phyloP scores from a whole-genome alignment of 2,113 vertebrate species.

The Dromaius novaehollandiae region DNA sequence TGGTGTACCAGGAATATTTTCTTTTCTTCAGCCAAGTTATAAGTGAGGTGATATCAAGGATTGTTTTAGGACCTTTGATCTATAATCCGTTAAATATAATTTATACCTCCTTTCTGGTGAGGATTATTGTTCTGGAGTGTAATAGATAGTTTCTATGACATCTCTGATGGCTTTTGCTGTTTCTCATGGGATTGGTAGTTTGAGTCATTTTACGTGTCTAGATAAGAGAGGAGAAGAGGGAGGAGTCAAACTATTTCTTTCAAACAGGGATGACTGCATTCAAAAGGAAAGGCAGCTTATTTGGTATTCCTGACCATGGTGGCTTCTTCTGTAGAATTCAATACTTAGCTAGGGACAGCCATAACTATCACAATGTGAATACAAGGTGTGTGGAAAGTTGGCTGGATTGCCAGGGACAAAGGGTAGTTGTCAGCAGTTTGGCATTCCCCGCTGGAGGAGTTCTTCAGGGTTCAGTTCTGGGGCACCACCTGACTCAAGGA shows the following conservation, averaged over 20 bases:
- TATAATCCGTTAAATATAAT: slow-evolving; percentile 20
- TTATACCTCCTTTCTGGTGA: not conserved
- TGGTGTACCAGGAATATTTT: not conserved
- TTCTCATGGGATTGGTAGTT: not conserved
- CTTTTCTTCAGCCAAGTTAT: not conserved
- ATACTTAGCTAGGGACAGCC: not conserved
- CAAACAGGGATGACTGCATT: not conserved
- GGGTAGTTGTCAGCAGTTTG: not conserved
- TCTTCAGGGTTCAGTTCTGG: not conserved
- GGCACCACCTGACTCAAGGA: not conserved
- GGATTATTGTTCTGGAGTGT: not conserved
- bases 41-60: not conserved
- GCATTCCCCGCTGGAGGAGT: not conserved
- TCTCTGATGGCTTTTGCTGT: slow-evolving; percentile 3
- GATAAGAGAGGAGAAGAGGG: not conserved
- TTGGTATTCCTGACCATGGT: not conserved
- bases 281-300: not conserved
- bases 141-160: not conserved
- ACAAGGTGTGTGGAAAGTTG: not conserved
- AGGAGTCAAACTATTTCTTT: not conserved
- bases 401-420: not conserved
- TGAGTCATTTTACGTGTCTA: not conserved
- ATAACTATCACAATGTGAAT: not conserved
- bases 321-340: not conserved
- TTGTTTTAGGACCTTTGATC: slow-evolving; percentile 6